Evolutionary conservation across 2,888 invertebrate genomes (phyloP).

Genomic region (Cremastobaeus sp.): DNA sequence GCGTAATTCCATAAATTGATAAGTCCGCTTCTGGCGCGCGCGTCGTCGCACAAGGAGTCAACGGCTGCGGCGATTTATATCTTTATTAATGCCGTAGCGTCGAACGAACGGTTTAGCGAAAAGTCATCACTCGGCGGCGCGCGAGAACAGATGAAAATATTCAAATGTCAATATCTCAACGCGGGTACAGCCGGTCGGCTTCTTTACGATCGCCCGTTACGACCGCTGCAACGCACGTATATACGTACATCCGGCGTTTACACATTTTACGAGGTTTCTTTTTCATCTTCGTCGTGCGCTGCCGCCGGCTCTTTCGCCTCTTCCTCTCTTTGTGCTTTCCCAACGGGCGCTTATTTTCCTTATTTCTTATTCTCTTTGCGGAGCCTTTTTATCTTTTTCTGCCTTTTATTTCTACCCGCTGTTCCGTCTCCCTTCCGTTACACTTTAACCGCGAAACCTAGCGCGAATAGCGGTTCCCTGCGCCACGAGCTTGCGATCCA

Average conservation of each 20-base stretch:
- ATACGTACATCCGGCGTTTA: slow-evolving; percentile 68
- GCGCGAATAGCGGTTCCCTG: background rate
- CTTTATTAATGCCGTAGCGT: slow-evolving; percentile 55
- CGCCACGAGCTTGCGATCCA: slow-evolving; percentile 14
- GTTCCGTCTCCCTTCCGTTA: background rate
- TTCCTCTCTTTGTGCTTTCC: slow-evolving; percentile 48
- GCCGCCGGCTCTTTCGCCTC: slow-evolving; percentile 40
- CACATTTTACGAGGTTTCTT: slow-evolving; percentile 67
- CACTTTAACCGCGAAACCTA: slow-evolving; percentile 4
- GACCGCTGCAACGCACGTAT: slow-evolving; percentile 64
- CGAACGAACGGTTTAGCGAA: slow-evolving; percentile 49
- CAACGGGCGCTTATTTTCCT: slow-evolving; percentile 38
- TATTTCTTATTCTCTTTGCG: slow-evolving; percentile 40
- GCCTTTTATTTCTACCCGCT: slow-evolving; percentile 3
- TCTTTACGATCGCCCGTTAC: slow-evolving; percentile 70
- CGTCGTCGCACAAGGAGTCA: slow-evolving; percentile 17
- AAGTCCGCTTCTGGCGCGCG: slow-evolving; percentile 36
- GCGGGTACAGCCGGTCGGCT: slow-evolving; percentile 64
- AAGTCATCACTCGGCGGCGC: slow-evolving; percentile 54
- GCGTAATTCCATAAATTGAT: slow-evolving; percentile 57
- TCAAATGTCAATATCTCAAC: slow-evolving; percentile 68
- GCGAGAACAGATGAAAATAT: slow-evolving; percentile 69
- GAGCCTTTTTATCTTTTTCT: slow-evolving; percentile 5
- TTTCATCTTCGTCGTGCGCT: slow-evolving; percentile 55
- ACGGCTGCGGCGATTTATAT: slow-evolving; percentile 51